A percentile compares a stretch with the other conserved stretches of the same genome.
Evolutionary conservation across 1,140 invertebrate genomes (phyloP).

Genomic region (Diorhabda sublineata): DNA sequence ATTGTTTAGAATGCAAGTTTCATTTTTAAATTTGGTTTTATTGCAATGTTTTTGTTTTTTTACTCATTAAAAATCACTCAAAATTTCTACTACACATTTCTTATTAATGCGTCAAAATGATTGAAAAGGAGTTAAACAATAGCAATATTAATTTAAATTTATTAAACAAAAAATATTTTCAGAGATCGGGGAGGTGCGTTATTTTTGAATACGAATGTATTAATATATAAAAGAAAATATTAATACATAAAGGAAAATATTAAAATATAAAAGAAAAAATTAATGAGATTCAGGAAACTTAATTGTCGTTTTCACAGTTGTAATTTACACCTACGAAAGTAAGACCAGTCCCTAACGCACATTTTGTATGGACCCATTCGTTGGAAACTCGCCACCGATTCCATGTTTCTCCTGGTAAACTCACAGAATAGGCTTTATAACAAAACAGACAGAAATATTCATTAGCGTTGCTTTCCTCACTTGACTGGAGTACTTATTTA

Average conservation of each 20-base stretch:
- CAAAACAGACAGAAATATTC: constrained; percentile 32
- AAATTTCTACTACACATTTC: too few relatives aligned
- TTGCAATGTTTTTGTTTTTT: too few relatives aligned
- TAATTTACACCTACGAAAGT: background rate
- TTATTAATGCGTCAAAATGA: too few relatives aligned
- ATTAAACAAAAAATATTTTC: too few relatives aligned
- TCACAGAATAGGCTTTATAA: constrained; percentile 30
- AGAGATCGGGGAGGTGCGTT: too few relatives aligned
- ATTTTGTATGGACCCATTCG: constrained; percentile 17
- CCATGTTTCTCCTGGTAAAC: constrained; percentile 31
- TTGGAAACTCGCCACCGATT: constrained; percentile 27
- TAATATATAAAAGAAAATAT: too few relatives aligned
- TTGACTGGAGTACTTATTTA: constrained; percentile 37
- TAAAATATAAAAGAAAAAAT: background rate
- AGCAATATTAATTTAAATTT: too few relatives aligned
- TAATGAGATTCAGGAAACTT: background rate
- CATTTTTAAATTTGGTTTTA: too few relatives aligned
- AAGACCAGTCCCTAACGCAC: background rate
- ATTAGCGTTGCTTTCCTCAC: constrained; percentile 32
- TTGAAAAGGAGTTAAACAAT: too few relatives aligned
- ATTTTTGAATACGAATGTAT: too few relatives aligned
- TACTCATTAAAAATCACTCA: too few relatives aligned
- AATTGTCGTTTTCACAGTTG: background rate
- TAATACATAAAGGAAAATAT: background rate
- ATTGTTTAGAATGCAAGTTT: too few relatives aligned